phyloP scores from a whole-genome alignment of 1,140 invertebrate species.

The Drosophila mayri region DNA sequence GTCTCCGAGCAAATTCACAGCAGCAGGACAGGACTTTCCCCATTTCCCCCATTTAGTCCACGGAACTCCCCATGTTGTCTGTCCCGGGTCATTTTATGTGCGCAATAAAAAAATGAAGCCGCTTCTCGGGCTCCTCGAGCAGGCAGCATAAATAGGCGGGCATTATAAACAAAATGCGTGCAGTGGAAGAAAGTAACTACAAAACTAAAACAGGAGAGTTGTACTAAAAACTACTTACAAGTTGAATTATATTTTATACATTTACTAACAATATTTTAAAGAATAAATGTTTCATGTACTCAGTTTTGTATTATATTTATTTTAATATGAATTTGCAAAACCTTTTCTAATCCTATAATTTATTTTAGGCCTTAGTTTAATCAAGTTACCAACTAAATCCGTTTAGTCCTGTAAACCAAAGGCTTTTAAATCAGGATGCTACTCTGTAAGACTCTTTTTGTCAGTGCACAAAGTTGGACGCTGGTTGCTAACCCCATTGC shows the following conservation, averaged over 20 bases:
- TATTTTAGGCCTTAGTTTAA: background rate
- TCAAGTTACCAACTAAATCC: background rate
- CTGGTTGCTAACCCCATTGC: slow-evolving; percentile 65
- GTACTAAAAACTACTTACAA: background rate
- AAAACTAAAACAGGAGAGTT: background rate
- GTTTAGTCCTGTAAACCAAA: background rate
- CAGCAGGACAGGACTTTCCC: slow-evolving; percentile 17
- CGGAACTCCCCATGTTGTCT: slow-evolving; percentile 25
- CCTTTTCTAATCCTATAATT: background rate
- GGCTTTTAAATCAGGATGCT: too few species aligned
- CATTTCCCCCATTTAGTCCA: background rate
- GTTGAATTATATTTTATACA: background rate
- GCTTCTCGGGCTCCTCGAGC: slow-evolving; percentile 21
- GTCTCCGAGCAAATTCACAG: slow-evolving; percentile 58
- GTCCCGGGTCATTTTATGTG: slow-evolving; percentile 38
- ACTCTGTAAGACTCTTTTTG: background rate
- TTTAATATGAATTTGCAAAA: background rate
- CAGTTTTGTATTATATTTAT: too few species aligned
- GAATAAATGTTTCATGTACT: too few species aligned
- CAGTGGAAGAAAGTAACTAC: background rate
- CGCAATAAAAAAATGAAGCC: slow-evolving; percentile 44
- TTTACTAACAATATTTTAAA: too few species aligned
- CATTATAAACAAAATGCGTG: slow-evolving; percentile 66
- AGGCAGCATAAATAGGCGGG: slow-evolving; percentile 57
- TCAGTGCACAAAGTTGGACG: slow-evolving; percentile 17